A percentile compares a stretch with the other conserved stretches of the same genome.
These are phyloP conservation scores for Archivesica marissinica DNA, from an alignment of 1,140 invertebrate genomes.

Conservation along the genomic window DNA sequence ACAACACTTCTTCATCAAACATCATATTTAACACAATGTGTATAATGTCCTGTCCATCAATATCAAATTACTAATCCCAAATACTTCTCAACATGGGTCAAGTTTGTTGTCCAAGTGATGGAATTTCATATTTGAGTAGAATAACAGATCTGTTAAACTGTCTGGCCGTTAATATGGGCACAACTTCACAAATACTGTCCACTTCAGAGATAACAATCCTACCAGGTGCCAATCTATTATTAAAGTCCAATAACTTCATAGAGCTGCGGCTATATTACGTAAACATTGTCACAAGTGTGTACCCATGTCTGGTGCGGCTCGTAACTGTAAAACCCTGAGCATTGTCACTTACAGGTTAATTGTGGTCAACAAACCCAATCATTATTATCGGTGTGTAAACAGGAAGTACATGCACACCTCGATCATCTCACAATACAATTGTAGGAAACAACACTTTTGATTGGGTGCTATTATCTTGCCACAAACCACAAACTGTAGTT, in stretches of 20 bases:
- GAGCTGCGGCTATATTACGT: background rate
- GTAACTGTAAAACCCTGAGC: background rate
- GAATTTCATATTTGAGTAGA: no score
- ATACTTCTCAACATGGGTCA: no score
- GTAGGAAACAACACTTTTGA: background rate
- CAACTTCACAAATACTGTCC: background rate
- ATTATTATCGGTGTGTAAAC: background rate
- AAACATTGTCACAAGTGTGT: background rate
- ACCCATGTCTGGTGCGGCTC: background rate
- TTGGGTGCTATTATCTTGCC: background rate
- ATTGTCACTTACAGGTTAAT: background rate
- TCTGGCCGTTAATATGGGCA: no score
- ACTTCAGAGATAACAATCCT: background rate
- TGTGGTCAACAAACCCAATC: slow-evolving; percentile 2
- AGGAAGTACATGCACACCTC: slow-evolving; percentile 2
- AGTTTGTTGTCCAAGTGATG: no score
- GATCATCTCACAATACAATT: background rate
- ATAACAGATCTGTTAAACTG: no score
- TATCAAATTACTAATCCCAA: no score
- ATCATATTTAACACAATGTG: no score
- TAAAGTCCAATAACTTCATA: background rate
- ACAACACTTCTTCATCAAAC: no score
- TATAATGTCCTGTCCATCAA: no score
- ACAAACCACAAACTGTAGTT: background rate
- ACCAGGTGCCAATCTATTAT: background rate